These are phyloP conservation scores for Acomys russatus DNA, from an alignment of 2,797 vertebrate genomes.

Conservation along the genomic window DNA sequence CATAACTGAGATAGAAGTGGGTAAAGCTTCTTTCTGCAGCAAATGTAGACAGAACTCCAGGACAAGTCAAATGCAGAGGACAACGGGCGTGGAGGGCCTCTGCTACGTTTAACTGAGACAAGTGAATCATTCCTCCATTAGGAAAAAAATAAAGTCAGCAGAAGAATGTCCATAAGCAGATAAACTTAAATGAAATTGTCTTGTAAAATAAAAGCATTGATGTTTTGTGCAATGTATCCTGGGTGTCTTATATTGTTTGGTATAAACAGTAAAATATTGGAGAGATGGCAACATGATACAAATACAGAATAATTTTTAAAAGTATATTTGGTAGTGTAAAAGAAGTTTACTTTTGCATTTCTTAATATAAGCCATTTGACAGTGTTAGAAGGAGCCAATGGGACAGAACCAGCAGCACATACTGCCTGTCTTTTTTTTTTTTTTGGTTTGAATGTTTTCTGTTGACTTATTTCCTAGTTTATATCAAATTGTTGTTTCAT, in stretches of 20 bases:
- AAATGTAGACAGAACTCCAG: not conserved
- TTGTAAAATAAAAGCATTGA: not conserved
- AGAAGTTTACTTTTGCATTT: not conserved
- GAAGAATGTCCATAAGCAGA: not conserved
- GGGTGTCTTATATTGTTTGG: not conserved
- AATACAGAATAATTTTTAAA: not conserved
- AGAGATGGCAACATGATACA: not conserved
- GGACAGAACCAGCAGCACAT: not conserved
- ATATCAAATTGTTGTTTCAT: not conserved
- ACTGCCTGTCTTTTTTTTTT: not conserved
- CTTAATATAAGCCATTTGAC: not conserved
- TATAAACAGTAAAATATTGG: not conserved
- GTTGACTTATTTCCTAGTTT: not conserved
- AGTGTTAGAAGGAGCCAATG: not conserved
- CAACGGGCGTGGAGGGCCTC: too few relatives aligned
- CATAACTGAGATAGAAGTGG: too few relatives aligned
- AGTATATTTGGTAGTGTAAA: not conserved
- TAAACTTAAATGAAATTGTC: not conserved
- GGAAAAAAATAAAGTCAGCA: not conserved
- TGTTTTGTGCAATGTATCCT: not conserved
- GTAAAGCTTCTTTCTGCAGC: not conserved
- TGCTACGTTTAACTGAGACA: not conserved
- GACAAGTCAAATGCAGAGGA: not conserved
- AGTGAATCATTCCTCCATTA: too few relatives aligned
- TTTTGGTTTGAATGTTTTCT: conserved; percentile 15